A percentile compares a stretch with the other conserved stretches of the same genome.
Evolutionary conservation across 2,797 vertebrate species (phyloP).

Genomic region (Fistularia tabacaria): DNA sequence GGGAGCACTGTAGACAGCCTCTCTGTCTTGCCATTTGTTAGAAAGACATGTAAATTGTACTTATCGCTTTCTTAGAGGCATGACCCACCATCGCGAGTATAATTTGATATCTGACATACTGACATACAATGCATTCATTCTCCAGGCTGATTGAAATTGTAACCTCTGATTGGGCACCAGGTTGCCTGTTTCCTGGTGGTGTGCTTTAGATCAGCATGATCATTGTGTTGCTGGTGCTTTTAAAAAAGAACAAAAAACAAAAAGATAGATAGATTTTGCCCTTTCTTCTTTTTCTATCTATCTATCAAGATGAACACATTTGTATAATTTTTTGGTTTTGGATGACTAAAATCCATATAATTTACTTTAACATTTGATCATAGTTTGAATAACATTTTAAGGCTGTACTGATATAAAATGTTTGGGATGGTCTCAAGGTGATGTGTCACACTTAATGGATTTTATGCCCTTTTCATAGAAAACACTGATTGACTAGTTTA

Average conservation of each 20-base stretch:
- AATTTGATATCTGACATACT: constrained; percentile 67
- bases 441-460: constrained; percentile 50
- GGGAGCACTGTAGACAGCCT: constrained; percentile 45
- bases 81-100: constrained; percentile 62
- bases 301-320: constrained; percentile 16
- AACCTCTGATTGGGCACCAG: constrained; percentile 49
- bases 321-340: constrained; percentile 2
- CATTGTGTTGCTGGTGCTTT: constrained; percentile 27
- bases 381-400: constrained; percentile 33
- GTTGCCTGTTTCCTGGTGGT: constrained; percentile 30
- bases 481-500: constrained; percentile 40
- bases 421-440: constrained; percentile 48
- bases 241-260: constrained; percentile 26
- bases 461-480: constrained; percentile 37
- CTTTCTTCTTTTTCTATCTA: too few relatives aligned
- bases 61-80: constrained; percentile 55
- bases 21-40: constrained; percentile 53
- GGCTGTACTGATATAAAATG: constrained; percentile 24
- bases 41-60: constrained; percentile 67
- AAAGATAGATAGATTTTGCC: too few relatives aligned
- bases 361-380: constrained; percentile 12
- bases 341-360: not conserved
- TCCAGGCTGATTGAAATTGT: constrained; percentile 57
- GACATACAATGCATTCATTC: constrained; percentile 48
- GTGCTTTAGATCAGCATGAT: constrained; percentile 23